phyloP scores from a whole-genome alignment of 2,797 vertebrate genomes.

The Chaetodon trifasciatus region DNA sequence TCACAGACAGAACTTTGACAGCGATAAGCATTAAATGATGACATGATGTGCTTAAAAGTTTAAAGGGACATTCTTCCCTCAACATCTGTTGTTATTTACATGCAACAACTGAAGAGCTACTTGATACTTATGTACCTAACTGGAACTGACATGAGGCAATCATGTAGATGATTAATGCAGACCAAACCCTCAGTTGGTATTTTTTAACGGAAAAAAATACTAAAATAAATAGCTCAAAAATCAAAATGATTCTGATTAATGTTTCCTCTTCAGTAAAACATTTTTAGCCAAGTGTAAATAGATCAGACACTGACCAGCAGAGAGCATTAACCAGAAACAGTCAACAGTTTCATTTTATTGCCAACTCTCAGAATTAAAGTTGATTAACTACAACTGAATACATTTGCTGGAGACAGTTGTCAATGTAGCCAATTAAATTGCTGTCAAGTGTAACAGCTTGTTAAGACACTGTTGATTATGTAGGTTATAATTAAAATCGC shows the following conservation, averaged over 20 bases:
- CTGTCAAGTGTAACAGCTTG: conserved; percentile 5
- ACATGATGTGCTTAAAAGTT: too few species aligned
- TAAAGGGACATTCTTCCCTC: too few species aligned
- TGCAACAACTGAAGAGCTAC: not conserved
- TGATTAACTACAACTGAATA: conserved; percentile 16
- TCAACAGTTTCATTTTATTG: not conserved
- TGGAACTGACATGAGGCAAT: not conserved
- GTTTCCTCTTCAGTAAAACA: not conserved
- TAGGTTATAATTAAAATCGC: not conserved
- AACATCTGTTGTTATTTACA: too few species aligned
- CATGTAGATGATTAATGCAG: too few species aligned
- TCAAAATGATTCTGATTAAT: not conserved
- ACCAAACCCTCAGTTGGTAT: not conserved
- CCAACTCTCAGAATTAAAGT: not conserved
- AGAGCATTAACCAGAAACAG: conserved; percentile 2
- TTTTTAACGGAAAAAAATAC: too few species aligned
- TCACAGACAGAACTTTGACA: too few species aligned
- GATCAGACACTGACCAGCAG: not conserved
- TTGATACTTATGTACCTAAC: not conserved
- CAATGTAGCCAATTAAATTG: conserved; percentile 16
- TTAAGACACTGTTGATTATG: conserved; percentile 11
- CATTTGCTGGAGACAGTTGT: conserved; percentile 13
- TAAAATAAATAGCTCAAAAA: too few species aligned
- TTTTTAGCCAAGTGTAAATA: not conserved
- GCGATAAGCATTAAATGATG: too few species aligned